phyloP scores from a whole-genome alignment of 53 echinoderm and acorn worm genomes.

The Paelopatides confundens region DNA sequence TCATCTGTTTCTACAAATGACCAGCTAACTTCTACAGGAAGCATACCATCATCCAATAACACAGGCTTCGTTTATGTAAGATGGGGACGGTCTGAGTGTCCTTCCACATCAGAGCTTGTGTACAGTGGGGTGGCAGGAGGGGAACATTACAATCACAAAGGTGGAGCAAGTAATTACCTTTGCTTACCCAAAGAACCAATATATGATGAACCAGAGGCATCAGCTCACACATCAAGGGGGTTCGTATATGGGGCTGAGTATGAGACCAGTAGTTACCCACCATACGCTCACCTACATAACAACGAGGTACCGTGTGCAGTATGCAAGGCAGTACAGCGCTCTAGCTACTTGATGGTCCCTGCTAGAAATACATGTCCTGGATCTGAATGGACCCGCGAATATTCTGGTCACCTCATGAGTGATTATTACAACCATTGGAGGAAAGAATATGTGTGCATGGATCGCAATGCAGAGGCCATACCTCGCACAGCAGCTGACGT shows the following conservation, averaged over 20 bases:
- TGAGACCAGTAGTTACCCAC: constrained; percentile 24
- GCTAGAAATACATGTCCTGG: constrained; percentile 60
- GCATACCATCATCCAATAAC: background rate
- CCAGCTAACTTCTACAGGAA: background rate
- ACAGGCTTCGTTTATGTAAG: constrained; percentile 24
- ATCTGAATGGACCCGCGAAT: constrained; percentile 57
- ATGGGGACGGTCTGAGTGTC: constrained; percentile 29
- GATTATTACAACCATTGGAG: background rate
- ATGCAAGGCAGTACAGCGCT: constrained; percentile 23
- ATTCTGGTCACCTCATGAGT: constrained; percentile 53
- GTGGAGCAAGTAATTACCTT: constrained; percentile 36
- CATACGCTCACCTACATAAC: constrained; percentile 18
- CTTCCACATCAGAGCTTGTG: constrained; percentile 1
- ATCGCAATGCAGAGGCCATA: constrained; percentile 31
- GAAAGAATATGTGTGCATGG: constrained; percentile 57
- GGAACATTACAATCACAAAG: constrained; percentile 44
- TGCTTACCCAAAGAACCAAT: constrained; percentile 57
- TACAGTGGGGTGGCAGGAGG: constrained; percentile 48
- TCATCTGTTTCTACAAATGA: background rate
- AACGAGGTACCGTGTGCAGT: constrained; percentile 52
- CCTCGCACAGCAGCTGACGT: constrained; percentile 14
- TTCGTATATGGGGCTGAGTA: constrained; percentile 50
- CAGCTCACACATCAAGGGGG: background rate
- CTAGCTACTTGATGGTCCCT: constrained; percentile 51
- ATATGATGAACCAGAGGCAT: constrained; percentile 25